These are phyloP conservation scores for Campoletis sonorensis DNA, from an alignment of 1,140 invertebrate species.

Conservation along the genomic window DNA sequence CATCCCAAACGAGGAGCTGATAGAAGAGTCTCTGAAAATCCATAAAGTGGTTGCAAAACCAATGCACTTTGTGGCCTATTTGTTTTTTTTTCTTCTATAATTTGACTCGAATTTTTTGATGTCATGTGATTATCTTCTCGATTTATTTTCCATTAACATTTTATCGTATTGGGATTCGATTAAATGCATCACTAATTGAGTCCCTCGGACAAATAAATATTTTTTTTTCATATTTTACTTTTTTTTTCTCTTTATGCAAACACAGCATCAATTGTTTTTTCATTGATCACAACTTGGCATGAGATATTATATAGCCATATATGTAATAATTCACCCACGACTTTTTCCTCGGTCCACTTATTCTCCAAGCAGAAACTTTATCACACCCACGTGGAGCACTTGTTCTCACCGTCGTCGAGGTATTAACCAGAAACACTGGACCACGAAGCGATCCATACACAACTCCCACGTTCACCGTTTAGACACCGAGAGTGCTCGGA, in stretches of 20 bases:
- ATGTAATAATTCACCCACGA: slow-evolving; percentile 45
- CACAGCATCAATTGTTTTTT: slow-evolving; percentile 1
- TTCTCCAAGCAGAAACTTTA: slow-evolving; percentile 39
- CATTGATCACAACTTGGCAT: not conserved
- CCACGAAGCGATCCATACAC: slow-evolving; percentile 35
- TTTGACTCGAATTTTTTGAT: not conserved
- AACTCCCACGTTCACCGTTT: slow-evolving; percentile 35
- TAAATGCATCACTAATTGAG: not conserved
- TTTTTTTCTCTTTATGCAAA: not conserved
- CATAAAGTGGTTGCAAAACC: not conserved
- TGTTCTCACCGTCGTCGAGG: slow-evolving; percentile 40
- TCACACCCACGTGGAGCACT: slow-evolving; percentile 47
- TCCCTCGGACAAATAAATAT: not conserved
- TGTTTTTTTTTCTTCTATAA: not conserved
- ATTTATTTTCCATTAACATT: not conserved
- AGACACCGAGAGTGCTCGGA: not conserved
- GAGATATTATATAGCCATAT: not conserved
- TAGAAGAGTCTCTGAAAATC: not conserved
- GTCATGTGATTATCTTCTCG: not conserved
- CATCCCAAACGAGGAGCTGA: not conserved
- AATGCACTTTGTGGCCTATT: not conserved
- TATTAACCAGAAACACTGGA: slow-evolving; percentile 33
- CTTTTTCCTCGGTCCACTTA: slow-evolving; percentile 41
- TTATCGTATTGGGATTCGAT: not conserved
- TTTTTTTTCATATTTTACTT: not conserved